phyloP scores from a whole-genome alignment of 1,140 invertebrate genomes.

The Drosophila subobscura region DNA sequence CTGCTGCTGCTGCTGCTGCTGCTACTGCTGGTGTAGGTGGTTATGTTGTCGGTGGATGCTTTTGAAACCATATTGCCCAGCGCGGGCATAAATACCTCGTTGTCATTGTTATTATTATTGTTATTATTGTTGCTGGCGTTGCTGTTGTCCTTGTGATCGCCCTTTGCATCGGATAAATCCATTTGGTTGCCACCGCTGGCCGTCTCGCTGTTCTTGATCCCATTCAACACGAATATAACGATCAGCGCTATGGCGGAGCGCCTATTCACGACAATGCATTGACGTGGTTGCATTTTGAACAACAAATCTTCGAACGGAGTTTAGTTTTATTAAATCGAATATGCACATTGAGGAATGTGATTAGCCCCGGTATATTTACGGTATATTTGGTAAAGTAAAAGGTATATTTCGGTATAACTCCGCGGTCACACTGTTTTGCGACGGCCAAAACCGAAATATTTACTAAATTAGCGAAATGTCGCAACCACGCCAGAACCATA shows the following conservation, averaged over 20 bases:
- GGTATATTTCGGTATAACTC: too few relatives aligned
- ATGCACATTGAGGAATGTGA: too few relatives aligned
- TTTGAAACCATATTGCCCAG: slow-evolving; percentile 49
- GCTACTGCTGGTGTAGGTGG: slow-evolving; percentile 29
- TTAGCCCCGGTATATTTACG: too few relatives aligned
- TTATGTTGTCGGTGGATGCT: slow-evolving; percentile 28
- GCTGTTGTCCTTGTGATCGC: slow-evolving; percentile 64
- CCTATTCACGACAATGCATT: slow-evolving; percentile 84
- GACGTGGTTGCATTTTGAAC: slow-evolving; percentile 43
- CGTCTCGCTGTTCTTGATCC: slow-evolving; percentile 83
- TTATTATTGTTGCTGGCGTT: slow-evolving; percentile 51
- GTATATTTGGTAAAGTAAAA: too few relatives aligned
- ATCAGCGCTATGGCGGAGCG: slow-evolving; percentile 83
- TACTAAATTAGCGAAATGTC: too few relatives aligned
- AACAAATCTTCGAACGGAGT: neutral
- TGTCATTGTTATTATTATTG: slow-evolving; percentile 58
- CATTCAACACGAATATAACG: slow-evolving; percentile 83
- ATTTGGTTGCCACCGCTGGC: slow-evolving; percentile 75
- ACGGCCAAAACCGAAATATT: too few relatives aligned
- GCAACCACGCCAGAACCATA: too few relatives aligned
- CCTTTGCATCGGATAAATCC: slow-evolving; percentile 53
- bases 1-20: slow-evolving; percentile 38
- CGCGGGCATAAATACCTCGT: slow-evolving; percentile 56
- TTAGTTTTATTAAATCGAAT: neutral
- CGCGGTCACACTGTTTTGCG: too few relatives aligned